Base-by-base conservation (phyloP, 2,888 invertebrate genomes). In the Globia sparganii region DNA sequence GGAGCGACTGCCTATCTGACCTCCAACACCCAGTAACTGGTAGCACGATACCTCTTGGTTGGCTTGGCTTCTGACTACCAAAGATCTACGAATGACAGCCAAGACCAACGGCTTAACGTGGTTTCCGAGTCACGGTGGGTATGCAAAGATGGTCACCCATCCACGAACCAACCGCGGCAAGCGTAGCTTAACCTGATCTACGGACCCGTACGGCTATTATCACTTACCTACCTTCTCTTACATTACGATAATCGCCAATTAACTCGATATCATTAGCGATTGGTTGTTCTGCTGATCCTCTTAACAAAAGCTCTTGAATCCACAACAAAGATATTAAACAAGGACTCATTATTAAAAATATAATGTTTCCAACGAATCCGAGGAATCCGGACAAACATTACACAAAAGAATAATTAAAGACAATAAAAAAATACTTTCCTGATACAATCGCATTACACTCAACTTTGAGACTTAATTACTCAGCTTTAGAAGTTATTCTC, bases 401-500 rank as follows among this genome's bases (percentile, higher is more conserved):
- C 77, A 58, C 65, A 61, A 72, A 81, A 80, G 66, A 76, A 86
- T 86, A 86, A 88, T 84, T 85, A 84, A 78, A 77, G 72, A 82
- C 78, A 85, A 82, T 86, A 86, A 88, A 87, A 87, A 83, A 75
- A 71, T 72, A 66, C 68, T 75, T 74, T 74, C 69, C 67, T 69
- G 71, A 77, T 69, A 86, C 84, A 84, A 85, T 80, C 80, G 76
- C 75, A 83, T 87, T 82, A 83, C 75, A 77, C 46, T 81, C 76
- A 75, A 87, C 46, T 77, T 81, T 73, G 71, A 62, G 66, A 73
- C 81, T 77, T 84, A 70, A 69, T 15, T 0, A 18, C 61, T 34
- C 6, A 71, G 56, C 40, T 58, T 83, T 85, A 90, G 83, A 82
- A 87, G 71, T 77, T 81, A 82, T 87, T 91, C 86, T 89, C 67